Conservation (phyloP, 2,888 invertebrate species). For the Xanthorhoe spadicearia region DNA sequence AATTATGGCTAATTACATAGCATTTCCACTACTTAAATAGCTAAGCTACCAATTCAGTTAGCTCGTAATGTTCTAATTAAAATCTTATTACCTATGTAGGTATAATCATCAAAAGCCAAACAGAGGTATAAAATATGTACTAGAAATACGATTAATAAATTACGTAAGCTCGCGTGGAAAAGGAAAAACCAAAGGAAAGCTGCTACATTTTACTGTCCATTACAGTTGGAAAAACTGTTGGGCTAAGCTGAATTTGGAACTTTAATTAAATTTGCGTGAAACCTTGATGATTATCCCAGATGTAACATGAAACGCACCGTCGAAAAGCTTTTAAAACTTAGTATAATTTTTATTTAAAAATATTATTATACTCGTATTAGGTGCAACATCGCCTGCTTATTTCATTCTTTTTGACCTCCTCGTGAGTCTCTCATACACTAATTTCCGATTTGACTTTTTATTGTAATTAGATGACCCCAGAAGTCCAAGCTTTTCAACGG, state of each 20-base stretch:
- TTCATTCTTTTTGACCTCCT: too few species aligned
- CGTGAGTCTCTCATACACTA: too few species aligned
- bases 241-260: neutral
- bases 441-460: neutral
- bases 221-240: conserved; percentile 9
- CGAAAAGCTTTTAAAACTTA: neutral
- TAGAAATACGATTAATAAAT: neutral
- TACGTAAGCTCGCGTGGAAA: neutral
- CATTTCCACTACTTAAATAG: neutral
- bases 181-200: neutral
- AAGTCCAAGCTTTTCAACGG: conserved; percentile 91
- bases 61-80: neutral
- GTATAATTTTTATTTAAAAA: neutral
- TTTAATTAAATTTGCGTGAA: neutral
- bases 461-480: conserved; percentile 63
- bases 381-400: too few species aligned
- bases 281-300: neutral
- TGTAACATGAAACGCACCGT: neutral
- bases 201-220: conserved; percentile 6
- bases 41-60: neutral
- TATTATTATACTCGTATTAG: too few species aligned
- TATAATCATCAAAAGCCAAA: too few species aligned
- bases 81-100: too few species aligned
- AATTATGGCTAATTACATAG: neutral
- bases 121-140: neutral